Conservation (phyloP, 2,113 vertebrate genomes). For the Phalacrocorax pelagicus region DNA sequence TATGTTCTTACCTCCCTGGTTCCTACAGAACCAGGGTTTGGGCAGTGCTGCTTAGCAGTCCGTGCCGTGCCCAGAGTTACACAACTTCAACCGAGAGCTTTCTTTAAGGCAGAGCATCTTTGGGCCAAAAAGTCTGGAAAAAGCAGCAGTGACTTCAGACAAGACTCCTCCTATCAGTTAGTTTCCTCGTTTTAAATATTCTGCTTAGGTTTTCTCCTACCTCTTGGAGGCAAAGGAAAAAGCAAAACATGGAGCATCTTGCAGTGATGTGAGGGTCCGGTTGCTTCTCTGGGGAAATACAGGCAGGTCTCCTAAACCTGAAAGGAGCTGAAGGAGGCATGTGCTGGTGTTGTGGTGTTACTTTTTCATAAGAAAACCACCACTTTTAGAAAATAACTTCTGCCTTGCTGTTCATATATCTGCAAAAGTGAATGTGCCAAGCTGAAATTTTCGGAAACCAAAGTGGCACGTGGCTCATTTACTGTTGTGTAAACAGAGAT, state of each 20-base stretch:
- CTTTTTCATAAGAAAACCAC: background rate
- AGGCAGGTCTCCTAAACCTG: background rate
- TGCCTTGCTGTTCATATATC: background rate
- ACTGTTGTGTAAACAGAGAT: background rate
- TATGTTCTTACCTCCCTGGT: background rate
- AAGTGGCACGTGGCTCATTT: background rate
- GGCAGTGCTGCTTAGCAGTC: background rate
- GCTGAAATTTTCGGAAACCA: background rate
- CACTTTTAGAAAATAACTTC: background rate
- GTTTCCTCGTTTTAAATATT: background rate
- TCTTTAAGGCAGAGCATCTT: conserved; percentile 24
- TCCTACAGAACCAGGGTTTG: background rate
- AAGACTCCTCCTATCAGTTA: background rate
- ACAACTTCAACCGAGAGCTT: conserved; percentile 18
- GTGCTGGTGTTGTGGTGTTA: background rate
- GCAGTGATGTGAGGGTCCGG: background rate
- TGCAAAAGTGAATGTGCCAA: background rate
- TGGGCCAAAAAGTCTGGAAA: background rate
- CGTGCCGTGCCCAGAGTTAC: background rate
- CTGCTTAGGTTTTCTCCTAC: background rate
- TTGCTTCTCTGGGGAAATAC: background rate
- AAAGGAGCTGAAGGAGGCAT: background rate
- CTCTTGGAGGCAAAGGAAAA: background rate
- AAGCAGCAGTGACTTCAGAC: background rate
- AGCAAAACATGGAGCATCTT: background rate